Evolutionary conservation across 2,113 vertebrate species (phyloP), one percentile per base, ranked within the genome.

Genomic region (Callipepla squamata): DNA sequence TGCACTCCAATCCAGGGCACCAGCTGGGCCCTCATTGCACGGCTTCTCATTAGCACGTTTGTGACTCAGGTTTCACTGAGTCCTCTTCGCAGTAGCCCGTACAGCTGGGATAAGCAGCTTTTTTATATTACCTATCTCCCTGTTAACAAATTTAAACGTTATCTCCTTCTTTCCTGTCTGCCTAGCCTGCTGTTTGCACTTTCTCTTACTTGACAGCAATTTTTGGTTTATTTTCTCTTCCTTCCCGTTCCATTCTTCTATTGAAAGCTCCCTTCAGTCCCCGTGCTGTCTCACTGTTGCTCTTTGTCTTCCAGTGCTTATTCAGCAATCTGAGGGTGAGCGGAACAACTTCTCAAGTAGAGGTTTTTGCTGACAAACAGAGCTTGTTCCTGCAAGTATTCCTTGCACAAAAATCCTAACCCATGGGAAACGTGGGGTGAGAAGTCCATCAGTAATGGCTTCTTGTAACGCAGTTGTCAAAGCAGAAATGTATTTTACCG

Each of bases 171-270:
- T 85, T 42, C 80, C 65, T 62, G 12, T 63, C 23, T 55, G 44
- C 80, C 62, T 1, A 1, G 45, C 51, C 72, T 85, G 72, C 10
- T 80, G 3, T 85, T 89, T 81, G 75, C 51, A 66, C 51, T 88
- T 80, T 68, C 45, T 61, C 78, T 87, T 86, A 36, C 61, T 80
- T 76, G 7, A 45, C 58, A 80, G 59, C 38, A 82, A 26, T 15
- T 87, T 89, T 13, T 88, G 66, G 90, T 84, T 81, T 89, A 61
- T 87, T 34, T 42, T 73, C 13, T 76, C 79, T 90, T 78, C 59
- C 59, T 83, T 61, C 32, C 7, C 16, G 61, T 75, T 82, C 62
- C 50, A 82, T 69, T 58, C n/a, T 57, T 48, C 72, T 50, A 7
- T 22, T 70, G 82, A 78, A 45, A 55, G 69, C 67, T 92, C 75